Base-by-base conservation (phyloP, 2,888 invertebrate genomes). In the Matsumyia berberina region DNA sequence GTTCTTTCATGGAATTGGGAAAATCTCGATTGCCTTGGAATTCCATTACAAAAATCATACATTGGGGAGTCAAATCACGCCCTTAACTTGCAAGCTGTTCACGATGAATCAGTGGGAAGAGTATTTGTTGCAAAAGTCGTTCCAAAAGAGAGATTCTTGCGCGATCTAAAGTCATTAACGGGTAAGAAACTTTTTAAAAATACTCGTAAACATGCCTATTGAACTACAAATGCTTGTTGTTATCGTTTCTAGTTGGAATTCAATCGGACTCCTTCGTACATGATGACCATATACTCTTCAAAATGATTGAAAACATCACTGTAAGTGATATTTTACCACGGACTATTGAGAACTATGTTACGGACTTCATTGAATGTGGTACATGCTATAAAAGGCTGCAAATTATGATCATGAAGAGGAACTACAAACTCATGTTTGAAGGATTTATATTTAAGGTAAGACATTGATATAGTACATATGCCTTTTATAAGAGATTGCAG, bases 251-350 rank as follows among this genome's bases (percentile, higher is more conserved):
- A 93, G 94, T 94, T 91, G 94, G 94, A 4, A 90, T 94, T 81
- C 93, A 93, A 89, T 94, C 94, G 62, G 92, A 89, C 55, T 93
- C 93, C 0, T 94, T 94, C 87, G 89, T 91, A 0, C 92, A 91
- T 86, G 92, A 90, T 60, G 88, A 91, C n/a, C 90, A 92, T 35
- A 88, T 90, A 1, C 89, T 91, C 44, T 94, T 94, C 87, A 88
- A 89, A 44, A 91, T 94, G 90, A 90, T 90, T 74, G 90, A 92
- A 0, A 89, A 92, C 67, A 88, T 93, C 53, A 92, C 93, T 0
- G 86, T 94, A 1, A 92, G 92, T 85, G 92, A 92, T 0, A 89
- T 94, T 76, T 92, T 94, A 0, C 92, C 92, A 11, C 91, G 90
- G 12, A 91, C 92, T 15, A 89, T 94, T 29, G 87, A 87, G 3